Conservation (phyloP, 2,888 invertebrate genomes). For the Tachystola acroxantha region DNA sequence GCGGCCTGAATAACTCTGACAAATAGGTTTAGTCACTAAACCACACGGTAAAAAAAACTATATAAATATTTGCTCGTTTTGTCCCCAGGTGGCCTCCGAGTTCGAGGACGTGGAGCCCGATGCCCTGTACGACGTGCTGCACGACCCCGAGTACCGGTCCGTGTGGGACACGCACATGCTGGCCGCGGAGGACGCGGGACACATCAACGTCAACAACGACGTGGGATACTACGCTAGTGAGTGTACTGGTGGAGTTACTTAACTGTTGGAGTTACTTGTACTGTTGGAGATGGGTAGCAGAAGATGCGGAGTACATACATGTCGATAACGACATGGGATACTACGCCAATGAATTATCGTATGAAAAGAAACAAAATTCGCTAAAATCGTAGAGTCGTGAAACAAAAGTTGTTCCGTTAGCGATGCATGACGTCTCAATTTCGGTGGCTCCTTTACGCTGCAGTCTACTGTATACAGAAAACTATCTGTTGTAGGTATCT, state of each 20-base stretch:
- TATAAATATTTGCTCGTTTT: too few species aligned
- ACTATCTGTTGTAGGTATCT: too few species aligned
- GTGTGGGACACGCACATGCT: constrained; percentile 96
- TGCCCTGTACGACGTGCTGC: constrained; percentile 91
- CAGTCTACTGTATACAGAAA: too few species aligned
- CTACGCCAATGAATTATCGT: constrained; percentile 88
- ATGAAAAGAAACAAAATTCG: too few species aligned
- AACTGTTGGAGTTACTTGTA: background rate
- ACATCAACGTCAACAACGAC: constrained; percentile 95
- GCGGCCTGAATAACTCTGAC: too few species aligned
- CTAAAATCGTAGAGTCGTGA: too few species aligned
- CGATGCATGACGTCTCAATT: too few species aligned
- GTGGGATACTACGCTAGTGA: constrained; percentile 94
- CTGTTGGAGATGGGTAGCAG: constrained; percentile 80
- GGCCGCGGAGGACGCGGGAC: constrained; percentile 91
- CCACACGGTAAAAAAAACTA: too few species aligned
- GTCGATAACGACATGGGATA: constrained; percentile 96
- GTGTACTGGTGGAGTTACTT: constrained; percentile 32
- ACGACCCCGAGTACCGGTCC: constrained; percentile 92
- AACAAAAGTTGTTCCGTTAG: too few species aligned
- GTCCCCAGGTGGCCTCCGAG: constrained; percentile 70
- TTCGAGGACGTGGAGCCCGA: constrained; percentile 86
- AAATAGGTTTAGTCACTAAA: too few species aligned
- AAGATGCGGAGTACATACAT: constrained; percentile 93
- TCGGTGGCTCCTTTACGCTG: too few species aligned